phyloP scores from a whole-genome alignment of 2,888 invertebrate species.

The Drosophila barbarae region DNA sequence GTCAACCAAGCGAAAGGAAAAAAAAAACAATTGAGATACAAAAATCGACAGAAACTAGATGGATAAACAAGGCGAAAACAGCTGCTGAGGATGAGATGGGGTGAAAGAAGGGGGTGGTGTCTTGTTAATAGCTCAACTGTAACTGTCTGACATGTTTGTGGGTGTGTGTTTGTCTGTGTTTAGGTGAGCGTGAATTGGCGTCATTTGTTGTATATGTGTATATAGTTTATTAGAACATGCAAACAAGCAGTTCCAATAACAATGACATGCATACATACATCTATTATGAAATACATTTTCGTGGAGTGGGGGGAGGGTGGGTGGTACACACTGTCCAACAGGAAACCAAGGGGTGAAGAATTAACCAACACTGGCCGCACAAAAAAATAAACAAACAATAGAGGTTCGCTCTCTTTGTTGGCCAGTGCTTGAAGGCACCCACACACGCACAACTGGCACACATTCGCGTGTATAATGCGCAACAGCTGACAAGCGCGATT shows the following conservation, averaged over 20 bases:
- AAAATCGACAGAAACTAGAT: constrained; percentile 52
- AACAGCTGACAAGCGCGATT: constrained; percentile 64
- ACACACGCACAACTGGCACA: constrained; percentile 23
- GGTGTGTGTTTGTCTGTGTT: constrained; percentile 10
- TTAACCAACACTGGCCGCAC: constrained; percentile 2
- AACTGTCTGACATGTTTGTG: constrained; percentile 15
- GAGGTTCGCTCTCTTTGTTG: constrained; percentile 8
- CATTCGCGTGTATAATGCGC: constrained; percentile 45
- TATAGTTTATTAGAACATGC: constrained; percentile 63
- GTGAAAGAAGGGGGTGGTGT: constrained; percentile 14
- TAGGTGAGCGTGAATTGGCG: constrained; percentile 38
- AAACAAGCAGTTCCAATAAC: constrained; percentile 66
- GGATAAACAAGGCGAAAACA: constrained; percentile 55
- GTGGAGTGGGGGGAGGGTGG: constrained; percentile 1
- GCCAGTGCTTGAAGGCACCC: constrained; percentile 37
- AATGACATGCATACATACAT: constrained; percentile 60
- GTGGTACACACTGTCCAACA: constrained; percentile 46
- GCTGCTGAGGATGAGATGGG: constrained; percentile 44
- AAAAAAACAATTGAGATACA: constrained; percentile 47
- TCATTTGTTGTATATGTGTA: constrained; percentile 17
- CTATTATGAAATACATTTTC: constrained; percentile 58
- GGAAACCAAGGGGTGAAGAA: background rate
- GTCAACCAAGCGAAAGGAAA: constrained; percentile 55
- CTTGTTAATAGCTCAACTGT: constrained; percentile 30
- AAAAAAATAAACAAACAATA: background rate